A percentile compares a stretch with the other conserved stretches of the same genome.
Evolutionary conservation across 2,113 vertebrate species (phyloP).

Genomic region (Pardalotus punctatus): DNA sequence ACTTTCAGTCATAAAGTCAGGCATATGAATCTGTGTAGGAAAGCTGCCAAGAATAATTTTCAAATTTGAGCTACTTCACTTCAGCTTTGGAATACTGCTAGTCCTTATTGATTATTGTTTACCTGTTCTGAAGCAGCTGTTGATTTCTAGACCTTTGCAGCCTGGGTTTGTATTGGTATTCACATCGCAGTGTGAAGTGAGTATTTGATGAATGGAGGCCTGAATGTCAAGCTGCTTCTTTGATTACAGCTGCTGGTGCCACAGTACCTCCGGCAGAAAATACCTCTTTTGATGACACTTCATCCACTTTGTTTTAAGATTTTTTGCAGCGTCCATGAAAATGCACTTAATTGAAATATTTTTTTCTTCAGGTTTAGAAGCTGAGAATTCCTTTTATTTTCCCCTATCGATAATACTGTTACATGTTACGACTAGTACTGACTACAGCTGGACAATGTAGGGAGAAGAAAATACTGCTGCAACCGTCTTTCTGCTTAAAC

Average conservation of each 20-base stretch:
- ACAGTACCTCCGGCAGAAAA: neutral
- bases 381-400: neutral
- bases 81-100: neutral
- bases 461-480: neutral
- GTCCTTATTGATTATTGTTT: neutral
- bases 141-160: neutral
- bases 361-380: neutral
- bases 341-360: neutral
- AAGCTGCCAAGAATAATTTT: neutral
- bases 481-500: neutral
- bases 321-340: neutral
- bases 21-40: neutral
- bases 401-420: neutral
- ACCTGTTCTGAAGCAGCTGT: neutral
- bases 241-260: neutral
- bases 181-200: neutral
- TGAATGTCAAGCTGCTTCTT: neutral
- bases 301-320: neutral
- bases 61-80: neutral
- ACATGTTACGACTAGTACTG: neutral
- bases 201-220: neutral
- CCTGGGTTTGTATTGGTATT: neutral
- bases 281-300: neutral
- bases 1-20: neutral
- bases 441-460: neutral